phyloP scores from a whole-genome alignment of 2,888 invertebrate species.

The Geophilus truncorum region DNA sequence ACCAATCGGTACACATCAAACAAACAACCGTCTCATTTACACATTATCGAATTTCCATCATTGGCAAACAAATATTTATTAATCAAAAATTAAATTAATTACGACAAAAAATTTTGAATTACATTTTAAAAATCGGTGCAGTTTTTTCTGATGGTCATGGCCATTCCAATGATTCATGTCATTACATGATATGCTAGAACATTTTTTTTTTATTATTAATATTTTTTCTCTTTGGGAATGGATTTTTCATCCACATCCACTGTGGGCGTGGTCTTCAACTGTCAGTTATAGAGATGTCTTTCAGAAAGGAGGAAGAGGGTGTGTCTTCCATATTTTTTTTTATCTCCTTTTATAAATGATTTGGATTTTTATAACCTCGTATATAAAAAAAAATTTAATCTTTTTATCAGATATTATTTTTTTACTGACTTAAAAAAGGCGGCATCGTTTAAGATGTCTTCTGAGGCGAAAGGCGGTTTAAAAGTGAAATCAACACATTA shows the following conservation, averaged over 20 bases:
- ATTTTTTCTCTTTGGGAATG: neutral
- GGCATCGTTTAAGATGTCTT: neutral
- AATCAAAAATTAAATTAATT: neutral
- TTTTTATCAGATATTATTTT: neutral
- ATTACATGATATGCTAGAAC: neutral
- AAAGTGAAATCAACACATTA: neutral
- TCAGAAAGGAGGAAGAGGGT: neutral
- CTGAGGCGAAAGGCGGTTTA: neutral
- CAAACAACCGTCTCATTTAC: too few species aligned
- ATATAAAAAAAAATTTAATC: neutral
- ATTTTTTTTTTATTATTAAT: neutral
- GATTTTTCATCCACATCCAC: constrained; percentile 4
- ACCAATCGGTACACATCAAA: neutral
- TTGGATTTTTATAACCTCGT: neutral
- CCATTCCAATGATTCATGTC: neutral
- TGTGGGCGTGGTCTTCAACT: constrained; percentile 4
- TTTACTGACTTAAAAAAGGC: neutral
- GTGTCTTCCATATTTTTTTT: neutral
- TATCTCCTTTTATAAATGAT: neutral
- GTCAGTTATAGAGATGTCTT: constrained; percentile 17
- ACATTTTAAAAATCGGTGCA: neutral
- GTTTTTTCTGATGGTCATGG: neutral
- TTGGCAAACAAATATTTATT: neutral
- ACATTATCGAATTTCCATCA: too few species aligned
- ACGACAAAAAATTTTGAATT: neutral